Percentiles rank a stretch among this genome's conserved stretches.
phyloP scores from a whole-genome alignment of 2,797 vertebrate species.

The Heliangelus exortis region DNA sequence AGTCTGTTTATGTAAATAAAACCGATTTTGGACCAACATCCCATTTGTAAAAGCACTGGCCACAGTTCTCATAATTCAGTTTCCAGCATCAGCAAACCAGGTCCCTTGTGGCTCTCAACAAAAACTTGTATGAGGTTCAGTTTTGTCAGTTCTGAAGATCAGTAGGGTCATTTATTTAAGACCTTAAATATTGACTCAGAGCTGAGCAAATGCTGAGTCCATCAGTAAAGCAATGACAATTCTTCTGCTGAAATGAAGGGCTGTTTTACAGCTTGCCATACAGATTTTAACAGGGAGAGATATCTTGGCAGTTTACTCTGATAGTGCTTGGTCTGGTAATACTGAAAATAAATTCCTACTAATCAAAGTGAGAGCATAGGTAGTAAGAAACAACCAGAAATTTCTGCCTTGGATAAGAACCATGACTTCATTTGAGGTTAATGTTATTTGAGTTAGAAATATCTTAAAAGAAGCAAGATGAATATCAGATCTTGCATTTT shows the following conservation, averaged over 20 bases:
- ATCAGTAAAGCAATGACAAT: background rate
- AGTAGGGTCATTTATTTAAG: background rate
- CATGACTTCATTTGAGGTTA: background rate
- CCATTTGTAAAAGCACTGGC: background rate
- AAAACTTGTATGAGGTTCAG: background rate
- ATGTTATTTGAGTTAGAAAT: background rate
- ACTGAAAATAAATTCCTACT: background rate
- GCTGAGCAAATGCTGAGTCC: background rate
- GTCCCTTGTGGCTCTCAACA: background rate
- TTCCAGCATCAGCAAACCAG: background rate
- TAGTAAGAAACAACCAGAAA: background rate
- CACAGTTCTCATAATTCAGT: background rate
- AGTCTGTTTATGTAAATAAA: background rate
- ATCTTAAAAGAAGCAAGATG: background rate
- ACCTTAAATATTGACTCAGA: slow-evolving; percentile 13
- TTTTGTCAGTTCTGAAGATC: background rate
- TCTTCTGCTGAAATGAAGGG: background rate
- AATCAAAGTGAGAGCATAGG: background rate
- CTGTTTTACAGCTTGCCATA: background rate
- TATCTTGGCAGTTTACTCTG: background rate
- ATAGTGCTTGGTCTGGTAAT: background rate
- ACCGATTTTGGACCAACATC: background rate
- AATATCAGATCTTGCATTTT: background rate
- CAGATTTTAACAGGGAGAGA: background rate
- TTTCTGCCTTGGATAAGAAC: background rate